Evolutionary conservation across 2,797 vertebrate species (phyloP), one percentile per base, ranked within the genome.

Genomic region (Phoeniculus purpureus): DNA sequence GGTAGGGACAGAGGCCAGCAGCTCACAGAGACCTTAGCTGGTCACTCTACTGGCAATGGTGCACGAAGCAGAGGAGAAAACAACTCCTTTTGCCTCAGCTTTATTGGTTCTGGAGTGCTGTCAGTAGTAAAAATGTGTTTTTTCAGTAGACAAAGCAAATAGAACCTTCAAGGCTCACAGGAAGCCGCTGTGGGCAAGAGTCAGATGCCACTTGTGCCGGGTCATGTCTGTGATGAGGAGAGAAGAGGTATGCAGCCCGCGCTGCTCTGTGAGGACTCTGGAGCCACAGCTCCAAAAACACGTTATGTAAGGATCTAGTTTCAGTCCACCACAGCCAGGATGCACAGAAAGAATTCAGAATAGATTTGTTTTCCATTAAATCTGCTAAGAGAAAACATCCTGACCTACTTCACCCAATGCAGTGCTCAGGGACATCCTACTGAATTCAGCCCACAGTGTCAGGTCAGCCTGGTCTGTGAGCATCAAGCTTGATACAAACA

Each of bases 121-220:
- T 93, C 74, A 76, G 68, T 60, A 68, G 54, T 88, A 65, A 92
- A 93, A 94, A 78, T 52, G 43, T 71, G 61, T 26, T 94, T 95
- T 94, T 93, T 93, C 77, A 91, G 88, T 50, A 94, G 93, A 95
- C 88, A 93, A 96, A 88, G 90, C 68, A 93, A 94, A 96, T 25
- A 77, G 10, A 85, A 81, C 59, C 61, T 87, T 85, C 84, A 93
- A 94, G 76, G 64, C 79, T 78, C 67, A 76, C 16, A 55, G 88
- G 90, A 89, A 94, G 92, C 67, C 89, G 76, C 8, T 34, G 59
- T 75, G 85, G 84, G 73, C 73, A 84, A 66, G n/a, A 76, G 84
- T 40, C 65, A 85, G 95, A 58, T 93, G 81, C 60, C 31, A 23
- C 66, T 95, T 90, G 71, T 86, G 47, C 18, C 64, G 54, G 81